Conservation (phyloP, 2,113 vertebrate genomes). For the Misgurnus mizolepis region DNA sequence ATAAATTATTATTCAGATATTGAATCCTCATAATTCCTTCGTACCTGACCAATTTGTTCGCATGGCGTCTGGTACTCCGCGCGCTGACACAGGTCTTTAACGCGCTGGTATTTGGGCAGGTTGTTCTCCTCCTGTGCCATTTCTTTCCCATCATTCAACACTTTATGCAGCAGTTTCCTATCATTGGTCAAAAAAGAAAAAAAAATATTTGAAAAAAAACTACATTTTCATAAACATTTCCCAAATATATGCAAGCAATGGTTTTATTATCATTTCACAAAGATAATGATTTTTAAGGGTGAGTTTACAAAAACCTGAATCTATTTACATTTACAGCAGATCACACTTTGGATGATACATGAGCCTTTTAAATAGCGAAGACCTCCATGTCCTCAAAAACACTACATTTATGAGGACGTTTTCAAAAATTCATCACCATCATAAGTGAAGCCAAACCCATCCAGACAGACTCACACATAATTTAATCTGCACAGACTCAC, state of each 20-base stretch:
- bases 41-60: constrained; percentile 91
- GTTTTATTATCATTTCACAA: too few relatives aligned
- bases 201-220: background rate
- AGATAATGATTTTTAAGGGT: too few relatives aligned
- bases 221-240: background rate
- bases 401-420: background rate
- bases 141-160: constrained; percentile 78
- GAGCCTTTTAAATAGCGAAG: too few relatives aligned
- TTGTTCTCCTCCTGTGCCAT: constrained; percentile 91
- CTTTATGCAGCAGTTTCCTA: constrained; percentile 92
- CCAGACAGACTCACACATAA: background rate
- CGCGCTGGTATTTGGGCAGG: constrained; percentile 91
- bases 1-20: too few relatives aligned
- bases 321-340: too few relatives aligned
- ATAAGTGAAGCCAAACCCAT: background rate
- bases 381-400: background rate
- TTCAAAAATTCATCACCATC: background rate
- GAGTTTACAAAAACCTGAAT: too few relatives aligned
- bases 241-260: too few relatives aligned
- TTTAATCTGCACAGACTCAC: constrained; percentile 69
- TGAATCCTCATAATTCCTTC: background rate
- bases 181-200: constrained; percentile 29
- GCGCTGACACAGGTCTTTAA: constrained; percentile 93
- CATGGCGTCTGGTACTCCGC: constrained; percentile 94
- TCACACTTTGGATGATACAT: too few relatives aligned